A percentile compares a stretch with the other conserved stretches of the same genome.
Evolutionary conservation across 2,113 vertebrate genomes (phyloP).

Genomic region (Mugil cephalus): DNA sequence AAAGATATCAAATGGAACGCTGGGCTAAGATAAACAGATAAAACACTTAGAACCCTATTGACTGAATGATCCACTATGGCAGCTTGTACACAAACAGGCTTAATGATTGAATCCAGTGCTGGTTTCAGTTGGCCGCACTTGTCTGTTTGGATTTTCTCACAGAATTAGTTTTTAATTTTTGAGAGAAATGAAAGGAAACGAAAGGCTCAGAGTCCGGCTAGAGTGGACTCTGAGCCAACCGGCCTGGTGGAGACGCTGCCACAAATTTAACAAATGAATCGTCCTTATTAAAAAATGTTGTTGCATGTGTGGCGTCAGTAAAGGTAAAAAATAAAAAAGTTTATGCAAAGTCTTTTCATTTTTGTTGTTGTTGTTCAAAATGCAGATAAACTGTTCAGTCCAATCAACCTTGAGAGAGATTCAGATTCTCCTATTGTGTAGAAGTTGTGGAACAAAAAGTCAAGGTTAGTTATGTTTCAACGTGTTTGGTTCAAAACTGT

Average conservation of each 20-base stretch:
- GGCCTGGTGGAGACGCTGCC: slow-evolving; percentile 46
- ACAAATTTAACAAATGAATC: slow-evolving; percentile 69
- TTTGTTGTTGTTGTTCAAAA: too few relatives aligned
- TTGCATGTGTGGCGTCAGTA: slow-evolving; percentile 15
- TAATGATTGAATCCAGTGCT: slow-evolving; percentile 29
- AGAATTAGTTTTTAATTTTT: slow-evolving; percentile 49
- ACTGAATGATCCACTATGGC: slow-evolving; percentile 18
- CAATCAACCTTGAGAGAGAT: too few relatives aligned
- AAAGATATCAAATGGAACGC: neutral
- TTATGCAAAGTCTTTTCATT: too few relatives aligned
- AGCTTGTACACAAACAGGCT: slow-evolving; percentile 31
- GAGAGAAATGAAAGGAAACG: slow-evolving; percentile 1
- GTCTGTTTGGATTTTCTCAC: slow-evolving; percentile 54
- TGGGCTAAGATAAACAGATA: neutral
- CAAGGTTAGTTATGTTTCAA: too few relatives aligned
- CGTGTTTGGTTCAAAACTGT: too few relatives aligned
- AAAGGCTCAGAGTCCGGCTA: too few relatives aligned
- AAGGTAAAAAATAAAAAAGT: too few relatives aligned
- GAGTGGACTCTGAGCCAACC: slow-evolving; percentile 25
- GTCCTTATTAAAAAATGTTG: slow-evolving; percentile 69
- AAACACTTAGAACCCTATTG: neutral
- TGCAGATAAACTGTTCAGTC: too few relatives aligned
- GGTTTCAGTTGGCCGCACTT: neutral
- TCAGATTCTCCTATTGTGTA: too few relatives aligned
- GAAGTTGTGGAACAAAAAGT: too few relatives aligned